These are phyloP conservation scores for Propsilocerus akamusi DNA, from an alignment of 1,140 invertebrate species.

Conservation along the genomic window DNA sequence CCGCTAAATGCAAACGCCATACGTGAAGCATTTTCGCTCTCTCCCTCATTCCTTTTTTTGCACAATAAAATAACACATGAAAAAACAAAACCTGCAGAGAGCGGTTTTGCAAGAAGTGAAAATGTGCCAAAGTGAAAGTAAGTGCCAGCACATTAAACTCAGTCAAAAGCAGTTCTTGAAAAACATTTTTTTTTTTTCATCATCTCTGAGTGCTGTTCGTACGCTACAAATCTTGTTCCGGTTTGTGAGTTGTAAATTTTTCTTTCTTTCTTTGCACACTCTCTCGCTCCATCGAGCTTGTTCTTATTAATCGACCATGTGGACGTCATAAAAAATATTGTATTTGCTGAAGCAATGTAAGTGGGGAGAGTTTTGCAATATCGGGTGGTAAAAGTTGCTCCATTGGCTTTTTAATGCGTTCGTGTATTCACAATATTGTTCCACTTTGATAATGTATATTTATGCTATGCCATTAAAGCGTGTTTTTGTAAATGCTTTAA, in stretches of 20 bases:
- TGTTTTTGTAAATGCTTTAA: too few species aligned
- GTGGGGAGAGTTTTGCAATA: neutral
- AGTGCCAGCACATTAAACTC: neutral
- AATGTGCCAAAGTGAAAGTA: constrained; percentile 1
- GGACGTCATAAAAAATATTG: neutral
- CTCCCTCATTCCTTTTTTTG: neutral
- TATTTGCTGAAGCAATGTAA: neutral
- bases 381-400: neutral
- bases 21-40: neutral
- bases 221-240: neutral
- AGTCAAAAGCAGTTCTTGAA: neutral
- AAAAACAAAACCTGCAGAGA: neutral
- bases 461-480: too few species aligned
- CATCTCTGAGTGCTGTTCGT: neutral
- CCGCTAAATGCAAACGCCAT: neutral
- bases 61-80: neutral
- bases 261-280: neutral
- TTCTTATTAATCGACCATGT: neutral
- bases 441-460: neutral
- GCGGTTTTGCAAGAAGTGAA: neutral
- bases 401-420: neutral
- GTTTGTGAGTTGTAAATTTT: neutral
- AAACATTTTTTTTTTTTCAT: neutral
- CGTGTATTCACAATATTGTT: neutral
- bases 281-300: neutral